phyloP scores from a whole-genome alignment of 2,113 vertebrate species.

The Colistium nudipinnis region DNA sequence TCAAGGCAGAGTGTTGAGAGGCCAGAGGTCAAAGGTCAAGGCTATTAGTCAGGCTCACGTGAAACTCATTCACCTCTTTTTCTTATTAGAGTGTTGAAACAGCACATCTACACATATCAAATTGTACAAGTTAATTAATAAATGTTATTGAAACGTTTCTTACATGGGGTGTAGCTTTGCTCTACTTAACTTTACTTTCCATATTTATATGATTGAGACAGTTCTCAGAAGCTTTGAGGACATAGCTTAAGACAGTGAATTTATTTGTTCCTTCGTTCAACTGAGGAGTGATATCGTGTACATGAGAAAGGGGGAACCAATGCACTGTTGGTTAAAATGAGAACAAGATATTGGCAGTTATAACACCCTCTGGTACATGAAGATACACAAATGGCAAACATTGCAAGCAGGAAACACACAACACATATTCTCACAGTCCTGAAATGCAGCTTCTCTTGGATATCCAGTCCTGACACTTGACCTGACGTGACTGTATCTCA shows the following conservation, averaged over 20 bases:
- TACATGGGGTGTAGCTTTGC: not conserved
- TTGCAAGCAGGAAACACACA: not conserved
- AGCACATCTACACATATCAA: not conserved
- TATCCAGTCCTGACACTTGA: constrained; percentile 42
- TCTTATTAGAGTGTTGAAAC: not conserved
- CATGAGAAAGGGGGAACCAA: not conserved
- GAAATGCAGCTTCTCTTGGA: constrained; percentile 48
- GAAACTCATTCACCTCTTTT: constrained; percentile 25
- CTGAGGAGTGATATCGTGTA: not conserved
- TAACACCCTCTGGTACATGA: not conserved
- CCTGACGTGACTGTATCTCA: constrained; percentile 10
- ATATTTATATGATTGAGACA: not conserved
- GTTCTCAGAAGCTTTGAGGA: not conserved
- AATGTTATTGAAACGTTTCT: not conserved
- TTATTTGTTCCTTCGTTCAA: not conserved
- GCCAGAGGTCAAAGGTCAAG: constrained; percentile 68
- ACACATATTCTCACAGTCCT: constrained; percentile 39
- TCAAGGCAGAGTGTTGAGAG: constrained; percentile 61
- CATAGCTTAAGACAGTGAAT: not conserved
- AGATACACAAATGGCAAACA: not conserved
- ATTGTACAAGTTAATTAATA: no score
- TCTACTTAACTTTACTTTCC: no score
- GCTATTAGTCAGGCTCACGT: constrained; percentile 59
- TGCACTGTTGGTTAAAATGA: not conserved
- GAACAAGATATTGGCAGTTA: not conserved